phyloP scores from a whole-genome alignment of 1,140 invertebrate genomes.

The Drosophila biarmipes region DNA sequence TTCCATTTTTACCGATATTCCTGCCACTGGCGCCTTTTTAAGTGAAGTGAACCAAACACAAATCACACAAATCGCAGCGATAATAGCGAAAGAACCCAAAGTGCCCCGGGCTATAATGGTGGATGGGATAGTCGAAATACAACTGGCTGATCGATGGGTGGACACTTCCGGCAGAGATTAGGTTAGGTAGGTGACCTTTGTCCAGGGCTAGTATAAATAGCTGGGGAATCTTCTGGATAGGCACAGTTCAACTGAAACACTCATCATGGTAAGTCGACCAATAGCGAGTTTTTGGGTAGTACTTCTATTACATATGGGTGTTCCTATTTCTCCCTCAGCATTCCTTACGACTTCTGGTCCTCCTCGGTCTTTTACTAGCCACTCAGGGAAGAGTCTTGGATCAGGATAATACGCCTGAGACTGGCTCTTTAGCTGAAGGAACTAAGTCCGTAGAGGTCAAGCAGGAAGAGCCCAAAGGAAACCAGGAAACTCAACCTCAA shows the following conservation, averaged over 20 bases:
- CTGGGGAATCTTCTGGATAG: not conserved
- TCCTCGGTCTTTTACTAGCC: slow-evolving; percentile 39
- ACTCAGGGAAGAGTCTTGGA: slow-evolving; percentile 30
- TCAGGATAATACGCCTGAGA: not conserved
- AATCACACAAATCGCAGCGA: slow-evolving; percentile 42
- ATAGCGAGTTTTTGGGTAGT: not conserved
- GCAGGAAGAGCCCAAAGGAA: slow-evolving; percentile 1
- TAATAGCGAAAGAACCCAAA: slow-evolving; percentile 23
- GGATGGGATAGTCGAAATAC: slow-evolving; percentile 40
- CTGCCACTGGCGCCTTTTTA: slow-evolving; percentile 70
- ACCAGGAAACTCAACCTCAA: not conserved
- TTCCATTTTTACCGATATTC: slow-evolving; percentile 68
- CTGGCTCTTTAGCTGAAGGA: not conserved
- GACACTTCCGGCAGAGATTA: slow-evolving; percentile 11
- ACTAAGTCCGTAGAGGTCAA: slow-evolving; percentile 1
- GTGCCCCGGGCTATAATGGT: slow-evolving; percentile 22
- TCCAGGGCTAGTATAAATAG: slow-evolving; percentile 54
- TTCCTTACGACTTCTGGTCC: slow-evolving; percentile 35
- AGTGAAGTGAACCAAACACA: slow-evolving; percentile 49
- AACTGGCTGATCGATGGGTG: slow-evolving; percentile 20
- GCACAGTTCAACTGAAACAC: slow-evolving; percentile 63
- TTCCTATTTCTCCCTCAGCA: slow-evolving; percentile 24
- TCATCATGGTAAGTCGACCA: slow-evolving; percentile 67
- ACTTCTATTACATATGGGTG: not conserved
- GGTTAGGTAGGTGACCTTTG: slow-evolving; percentile 20